Conservation (phyloP, 2,888 invertebrate species). For the Mythimna ferrago region DNA sequence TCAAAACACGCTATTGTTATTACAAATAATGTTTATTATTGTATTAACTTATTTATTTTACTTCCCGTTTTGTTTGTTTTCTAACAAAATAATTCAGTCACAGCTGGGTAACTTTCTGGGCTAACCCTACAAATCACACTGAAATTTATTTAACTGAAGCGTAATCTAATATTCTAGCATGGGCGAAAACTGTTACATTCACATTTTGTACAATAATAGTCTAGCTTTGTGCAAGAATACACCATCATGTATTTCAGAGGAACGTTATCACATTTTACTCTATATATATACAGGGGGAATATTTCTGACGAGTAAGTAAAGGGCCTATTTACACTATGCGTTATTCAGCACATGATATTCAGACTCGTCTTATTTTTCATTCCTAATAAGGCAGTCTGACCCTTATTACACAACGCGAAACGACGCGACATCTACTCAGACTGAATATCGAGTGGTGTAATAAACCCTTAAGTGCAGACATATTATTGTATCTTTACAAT, state of each 20-base stretch:
- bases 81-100: neutral
- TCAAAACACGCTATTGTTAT: neutral
- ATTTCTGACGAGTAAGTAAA: neutral
- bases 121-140: conserved; percentile 64
- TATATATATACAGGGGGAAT: neutral
- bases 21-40: neutral
- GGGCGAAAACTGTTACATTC: conserved; percentile 60
- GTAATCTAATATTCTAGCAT: conserved; percentile 65
- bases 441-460: too few species aligned
- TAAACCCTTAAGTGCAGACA: too few species aligned
- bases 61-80: neutral
- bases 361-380: too few species aligned
- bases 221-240: conserved; percentile 50
- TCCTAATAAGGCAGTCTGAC: too few species aligned
- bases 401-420: too few species aligned
- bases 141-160: conserved; percentile 63
- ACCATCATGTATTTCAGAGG: conserved; percentile 16
- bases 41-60: neutral
- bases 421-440: too few species aligned
- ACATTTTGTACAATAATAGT: conserved; percentile 48
- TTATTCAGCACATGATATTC: too few species aligned
- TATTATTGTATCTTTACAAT: too few species aligned
- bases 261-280: conserved; percentile 12
- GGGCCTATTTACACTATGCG: too few species aligned
- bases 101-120: neutral